These are phyloP conservation scores for Sebastes hubbsi DNA, from an alignment of 2,797 vertebrate genomes.

Conservation along the genomic window DNA sequence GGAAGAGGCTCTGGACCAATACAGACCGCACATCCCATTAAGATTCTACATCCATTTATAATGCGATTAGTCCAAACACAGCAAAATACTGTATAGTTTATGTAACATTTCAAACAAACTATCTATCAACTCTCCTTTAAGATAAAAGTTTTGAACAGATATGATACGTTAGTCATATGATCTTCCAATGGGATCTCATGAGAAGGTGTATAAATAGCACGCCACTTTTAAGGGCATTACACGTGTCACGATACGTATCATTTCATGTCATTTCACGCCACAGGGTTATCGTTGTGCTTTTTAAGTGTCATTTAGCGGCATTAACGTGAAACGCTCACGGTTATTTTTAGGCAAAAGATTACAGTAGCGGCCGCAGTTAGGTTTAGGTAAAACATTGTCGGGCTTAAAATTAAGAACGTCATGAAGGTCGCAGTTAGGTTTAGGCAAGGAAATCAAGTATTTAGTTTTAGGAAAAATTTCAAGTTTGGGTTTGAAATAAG, in stretches of 20 bases:
- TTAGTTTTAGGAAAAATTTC: not conserved
- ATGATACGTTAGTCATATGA: not conserved
- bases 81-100: not conserved
- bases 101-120: not conserved
- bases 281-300: too few species aligned
- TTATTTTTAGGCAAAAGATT: too few species aligned
- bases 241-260: not conserved
- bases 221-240: not conserved
- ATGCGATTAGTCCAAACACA: slow-evolving; percentile 12
- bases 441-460: not conserved
- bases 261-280: too few species aligned
- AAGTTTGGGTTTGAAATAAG: not conserved
- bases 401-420: not conserved
- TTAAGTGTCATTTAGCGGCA: too few species aligned
- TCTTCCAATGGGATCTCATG: not conserved
- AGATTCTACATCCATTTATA: slow-evolving; percentile 11
- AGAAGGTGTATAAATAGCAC: not conserved
- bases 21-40: slow-evolving; percentile 4
- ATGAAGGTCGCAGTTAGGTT: not conserved
- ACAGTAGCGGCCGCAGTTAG: too few species aligned
- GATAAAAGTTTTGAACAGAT: not conserved
- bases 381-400: too few species aligned
- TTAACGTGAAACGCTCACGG: too few species aligned
- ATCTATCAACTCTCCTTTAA: not conserved
- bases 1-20: slow-evolving; percentile 19